A percentile compares a stretch with the other conserved stretches of the same genome.
phyloP scores from a whole-genome alignment of 2,888 invertebrate species.

The Gerris lacustris region DNA sequence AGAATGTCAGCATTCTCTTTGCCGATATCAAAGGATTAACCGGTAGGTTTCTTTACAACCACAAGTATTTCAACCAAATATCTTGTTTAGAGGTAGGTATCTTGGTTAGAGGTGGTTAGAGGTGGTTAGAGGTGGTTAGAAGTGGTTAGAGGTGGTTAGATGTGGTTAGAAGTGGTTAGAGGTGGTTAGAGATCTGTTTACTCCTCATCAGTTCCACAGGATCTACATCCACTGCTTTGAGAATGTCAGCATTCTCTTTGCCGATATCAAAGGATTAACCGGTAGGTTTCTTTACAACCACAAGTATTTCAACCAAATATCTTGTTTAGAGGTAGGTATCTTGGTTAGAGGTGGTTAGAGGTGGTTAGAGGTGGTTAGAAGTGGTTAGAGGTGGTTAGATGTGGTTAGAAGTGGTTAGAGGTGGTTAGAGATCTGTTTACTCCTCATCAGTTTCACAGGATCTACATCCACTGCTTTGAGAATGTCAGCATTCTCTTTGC shows the following conservation, averaged over 20 bases:
- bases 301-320: slow-evolving; percentile 53
- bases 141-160: too few species aligned
- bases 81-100: too few species aligned
- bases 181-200: slow-evolving; percentile 54
- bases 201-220: slow-evolving; percentile 83
- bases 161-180: too few species aligned
- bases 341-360: slow-evolving; percentile 37
- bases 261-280: slow-evolving; percentile 90
- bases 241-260: slow-evolving; percentile 89
- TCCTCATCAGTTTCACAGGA: slow-evolving; percentile 83
- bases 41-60: slow-evolving; percentile 47
- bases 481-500: slow-evolving; percentile 92
- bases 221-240: slow-evolving; percentile 93
- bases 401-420: too few species aligned
- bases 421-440: slow-evolving; percentile 50
- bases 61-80: too few species aligned
- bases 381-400: too few species aligned
- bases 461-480: slow-evolving; percentile 91
- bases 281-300: slow-evolving; percentile 40
- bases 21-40: slow-evolving; percentile 93
- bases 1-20: slow-evolving; percentile 89
- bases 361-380: too few species aligned
- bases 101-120: too few species aligned
- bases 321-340: too few species aligned
- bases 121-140: too few species aligned